Conservation (phyloP, 2,888 invertebrate genomes). For the Hirtodrosophila trivittata region DNA sequence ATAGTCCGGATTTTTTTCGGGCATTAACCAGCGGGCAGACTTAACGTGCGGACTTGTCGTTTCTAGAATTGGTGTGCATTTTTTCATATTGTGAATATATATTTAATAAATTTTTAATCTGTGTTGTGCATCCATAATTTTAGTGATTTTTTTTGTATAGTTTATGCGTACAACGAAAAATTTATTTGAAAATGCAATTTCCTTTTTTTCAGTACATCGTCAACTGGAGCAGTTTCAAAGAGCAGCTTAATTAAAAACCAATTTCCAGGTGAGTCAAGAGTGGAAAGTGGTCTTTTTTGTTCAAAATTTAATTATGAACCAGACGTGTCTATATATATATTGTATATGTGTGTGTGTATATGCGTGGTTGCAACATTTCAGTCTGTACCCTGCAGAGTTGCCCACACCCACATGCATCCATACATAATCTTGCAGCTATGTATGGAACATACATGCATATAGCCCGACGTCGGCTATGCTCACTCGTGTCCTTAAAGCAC, state of each 20-base stretch:
- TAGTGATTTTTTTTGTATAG: not conserved
- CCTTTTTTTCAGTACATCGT: constrained; percentile 27
- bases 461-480: constrained; percentile 23
- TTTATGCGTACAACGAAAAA: not conserved
- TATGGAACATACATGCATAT: constrained; percentile 16
- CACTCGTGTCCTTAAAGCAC: constrained; percentile 37
- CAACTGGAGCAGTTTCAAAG: constrained; percentile 30
- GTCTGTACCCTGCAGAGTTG: constrained; percentile 59
- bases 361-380: constrained; percentile 33
- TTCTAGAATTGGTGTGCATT: constrained; percentile 9
- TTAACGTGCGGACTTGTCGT: constrained; percentile 28
- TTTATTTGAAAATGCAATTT: not conserved
- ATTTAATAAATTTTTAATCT: constrained; percentile 4
- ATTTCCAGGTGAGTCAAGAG: constrained; percentile 40
- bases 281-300: not conserved
- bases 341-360: not conserved
- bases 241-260: constrained; percentile 24
- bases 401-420: constrained; percentile 43
- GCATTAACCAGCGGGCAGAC: constrained; percentile 53
- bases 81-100: not conserved
- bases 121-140: not conserved
- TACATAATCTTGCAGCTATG: not conserved
- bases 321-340: too few species aligned
- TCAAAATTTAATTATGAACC: not conserved
- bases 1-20: constrained; percentile 62